Evolutionary conservation across 2,888 invertebrate species (phyloP).

Genomic region (Neoitamus cyanurus): DNA sequence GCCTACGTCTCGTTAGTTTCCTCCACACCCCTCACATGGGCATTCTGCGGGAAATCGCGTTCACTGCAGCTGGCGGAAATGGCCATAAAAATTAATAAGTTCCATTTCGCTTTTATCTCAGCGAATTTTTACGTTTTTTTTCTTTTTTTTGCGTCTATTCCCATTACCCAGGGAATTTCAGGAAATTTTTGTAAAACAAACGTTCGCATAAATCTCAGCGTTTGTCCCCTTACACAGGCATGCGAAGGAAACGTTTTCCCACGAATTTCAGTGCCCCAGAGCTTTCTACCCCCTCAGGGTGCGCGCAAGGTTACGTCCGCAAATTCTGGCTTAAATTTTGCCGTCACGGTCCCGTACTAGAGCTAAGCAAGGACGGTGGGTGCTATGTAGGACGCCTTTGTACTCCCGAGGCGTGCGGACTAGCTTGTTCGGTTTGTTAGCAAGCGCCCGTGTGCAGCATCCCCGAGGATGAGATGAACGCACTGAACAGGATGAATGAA

Average conservation of each 20-base stretch:
- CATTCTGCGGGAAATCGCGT: neutral
- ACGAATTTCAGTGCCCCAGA: neutral
- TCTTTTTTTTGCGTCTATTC: neutral
- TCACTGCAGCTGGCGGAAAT: neutral
- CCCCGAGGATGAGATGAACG: neutral
- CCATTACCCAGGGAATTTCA: neutral
- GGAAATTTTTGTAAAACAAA: constrained; percentile 1
- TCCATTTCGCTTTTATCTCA: neutral
- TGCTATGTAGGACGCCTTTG: neutral
- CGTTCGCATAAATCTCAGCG: constrained; percentile 1
- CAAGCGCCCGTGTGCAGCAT: neutral
- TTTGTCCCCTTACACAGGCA: neutral
- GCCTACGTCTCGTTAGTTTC: neutral
- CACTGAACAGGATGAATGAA: neutral
- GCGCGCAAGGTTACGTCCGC: neutral
- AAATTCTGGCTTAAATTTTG: neutral
- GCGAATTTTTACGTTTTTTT: neutral
- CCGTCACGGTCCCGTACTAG: neutral
- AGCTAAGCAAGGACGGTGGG: neutral
- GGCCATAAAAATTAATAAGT: constrained; percentile 1
- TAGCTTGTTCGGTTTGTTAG: neutral
- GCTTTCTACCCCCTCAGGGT: neutral
- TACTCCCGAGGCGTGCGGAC: neutral
- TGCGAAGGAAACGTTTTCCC: neutral
- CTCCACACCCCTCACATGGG: neutral